Conservation (phyloP, 2,113 vertebrate genomes). For the Salvator merianae region DNA sequence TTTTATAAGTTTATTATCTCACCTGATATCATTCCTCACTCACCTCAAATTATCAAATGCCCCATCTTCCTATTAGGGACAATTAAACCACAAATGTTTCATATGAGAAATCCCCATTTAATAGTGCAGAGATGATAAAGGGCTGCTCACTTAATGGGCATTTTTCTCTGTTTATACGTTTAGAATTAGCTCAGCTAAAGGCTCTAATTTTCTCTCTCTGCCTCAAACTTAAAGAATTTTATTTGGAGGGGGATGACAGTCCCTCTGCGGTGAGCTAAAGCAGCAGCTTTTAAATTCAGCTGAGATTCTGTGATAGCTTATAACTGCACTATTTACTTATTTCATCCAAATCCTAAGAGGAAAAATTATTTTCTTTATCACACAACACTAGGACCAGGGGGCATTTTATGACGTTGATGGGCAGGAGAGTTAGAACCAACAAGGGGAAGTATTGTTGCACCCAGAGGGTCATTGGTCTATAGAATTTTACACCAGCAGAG, state of each 20-base stretch:
- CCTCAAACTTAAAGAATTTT: not conserved
- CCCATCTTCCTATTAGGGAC: constrained; percentile 12
- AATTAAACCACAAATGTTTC: constrained; percentile 19
- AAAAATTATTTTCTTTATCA: too few relatives aligned
- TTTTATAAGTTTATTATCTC: constrained; percentile 44
- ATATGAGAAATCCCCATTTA: constrained; percentile 35
- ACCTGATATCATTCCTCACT: constrained; percentile 10
- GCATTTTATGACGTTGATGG: too few relatives aligned
- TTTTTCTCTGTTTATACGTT: not conserved
- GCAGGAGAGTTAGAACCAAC: too few relatives aligned
- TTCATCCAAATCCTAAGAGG: too few relatives aligned
- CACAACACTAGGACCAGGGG: too few relatives aligned
- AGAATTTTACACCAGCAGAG: too few relatives aligned
- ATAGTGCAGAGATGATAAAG: not conserved
- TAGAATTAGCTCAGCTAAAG: not conserved
- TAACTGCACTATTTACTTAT: too few relatives aligned
- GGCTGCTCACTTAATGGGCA: not conserved
- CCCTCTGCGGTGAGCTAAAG: not conserved
- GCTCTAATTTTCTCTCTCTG: not conserved
- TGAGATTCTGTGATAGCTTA: too few relatives aligned
- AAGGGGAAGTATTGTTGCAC: too few relatives aligned
- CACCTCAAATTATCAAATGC: constrained; percentile 35
- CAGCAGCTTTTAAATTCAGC: too few relatives aligned
- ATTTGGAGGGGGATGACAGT: not conserved
- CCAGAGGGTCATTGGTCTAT: too few relatives aligned